Percentiles rank a stretch among this genome's conserved stretches.
Evolutionary conservation across 2,797 vertebrate species (phyloP).

Genomic region (Phrynocephalus forsythii): DNA sequence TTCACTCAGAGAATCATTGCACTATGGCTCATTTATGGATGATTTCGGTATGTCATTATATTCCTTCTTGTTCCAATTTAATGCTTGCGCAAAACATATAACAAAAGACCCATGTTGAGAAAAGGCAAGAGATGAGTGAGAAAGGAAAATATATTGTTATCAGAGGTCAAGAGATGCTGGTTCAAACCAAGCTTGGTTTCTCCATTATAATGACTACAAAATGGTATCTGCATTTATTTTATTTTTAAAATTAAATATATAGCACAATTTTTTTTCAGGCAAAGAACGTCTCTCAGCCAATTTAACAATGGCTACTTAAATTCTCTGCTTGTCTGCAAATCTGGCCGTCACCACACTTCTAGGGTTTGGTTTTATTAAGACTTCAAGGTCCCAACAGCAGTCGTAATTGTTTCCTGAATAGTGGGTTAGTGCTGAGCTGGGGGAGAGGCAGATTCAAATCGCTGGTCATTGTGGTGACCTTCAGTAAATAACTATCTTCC

Average conservation of each 20-base stretch:
- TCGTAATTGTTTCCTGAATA: not conserved
- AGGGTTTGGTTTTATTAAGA: conserved; percentile 9
- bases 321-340: not conserved
- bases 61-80: not conserved
- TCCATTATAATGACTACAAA: not conserved
- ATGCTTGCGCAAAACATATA: not conserved
- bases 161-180: not conserved
- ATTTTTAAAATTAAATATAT: not conserved
- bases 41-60: not conserved
- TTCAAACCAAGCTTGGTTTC: not conserved
- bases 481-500: conserved; percentile 17
- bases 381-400: conserved; percentile 1
- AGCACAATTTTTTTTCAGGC: not conserved
- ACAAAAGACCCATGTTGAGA: no score
- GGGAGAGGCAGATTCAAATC: conserved; percentile 15
- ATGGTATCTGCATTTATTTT: not conserved
- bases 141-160: not conserved
- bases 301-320: conserved; percentile 10
- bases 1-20: no score
- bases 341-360: not conserved
- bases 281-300: not conserved
- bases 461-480: conserved; percentile 1
- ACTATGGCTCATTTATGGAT: not conserved
- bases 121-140: not conserved
- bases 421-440: conserved; percentile 3